Evolutionary conservation across 2,113 vertebrate genomes (phyloP).

Genomic region (Antechinus flavipes): DNA sequence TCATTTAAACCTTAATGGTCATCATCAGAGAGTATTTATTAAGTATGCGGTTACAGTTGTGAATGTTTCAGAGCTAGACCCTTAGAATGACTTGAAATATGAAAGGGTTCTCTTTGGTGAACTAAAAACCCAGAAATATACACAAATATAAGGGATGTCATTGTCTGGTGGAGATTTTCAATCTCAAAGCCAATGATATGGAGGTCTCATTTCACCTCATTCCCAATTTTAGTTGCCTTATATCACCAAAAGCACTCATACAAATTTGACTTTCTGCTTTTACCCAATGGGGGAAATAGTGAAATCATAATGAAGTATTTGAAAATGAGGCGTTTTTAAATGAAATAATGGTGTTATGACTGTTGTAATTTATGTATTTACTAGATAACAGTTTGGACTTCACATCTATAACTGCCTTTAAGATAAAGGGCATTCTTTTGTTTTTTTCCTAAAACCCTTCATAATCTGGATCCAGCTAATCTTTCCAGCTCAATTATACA

Average conservation of each 20-base stretch:
- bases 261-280: background rate
- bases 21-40: background rate
- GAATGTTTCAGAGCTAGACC: background rate
- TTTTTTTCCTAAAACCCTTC: background rate
- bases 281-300: background rate
- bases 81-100: background rate
- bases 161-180: background rate
- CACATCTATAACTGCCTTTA: background rate
- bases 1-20: background rate
- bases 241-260: background rate
- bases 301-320: background rate
- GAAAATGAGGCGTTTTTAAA: background rate
- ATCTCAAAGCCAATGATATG: background rate
- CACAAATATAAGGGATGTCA: background rate
- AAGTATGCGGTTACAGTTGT: background rate
- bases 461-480: background rate
- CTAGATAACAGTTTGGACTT: background rate
- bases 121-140: background rate
- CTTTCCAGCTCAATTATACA: background rate
- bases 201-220: background rate
- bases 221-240: background rate
- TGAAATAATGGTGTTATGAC: background rate
- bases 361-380: background rate
- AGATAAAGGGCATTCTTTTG: background rate
- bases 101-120: background rate